Evolutionary conservation across 2,797 vertebrate species (phyloP).

Genomic region (Pangasius krempfi): DNA sequence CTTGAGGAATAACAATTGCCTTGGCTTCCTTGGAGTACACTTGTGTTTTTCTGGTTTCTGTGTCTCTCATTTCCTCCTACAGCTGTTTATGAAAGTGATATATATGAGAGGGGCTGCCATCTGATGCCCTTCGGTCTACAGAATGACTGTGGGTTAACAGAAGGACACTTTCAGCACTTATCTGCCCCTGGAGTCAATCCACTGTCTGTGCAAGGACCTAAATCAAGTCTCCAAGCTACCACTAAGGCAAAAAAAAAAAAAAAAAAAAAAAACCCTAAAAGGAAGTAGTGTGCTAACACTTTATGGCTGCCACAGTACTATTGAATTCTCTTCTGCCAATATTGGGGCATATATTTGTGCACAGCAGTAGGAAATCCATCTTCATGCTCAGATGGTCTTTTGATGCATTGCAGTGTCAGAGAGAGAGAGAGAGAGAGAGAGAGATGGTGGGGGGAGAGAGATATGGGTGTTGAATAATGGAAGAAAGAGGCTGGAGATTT

Average conservation of each 20-base stretch:
- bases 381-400: constrained; percentile 49
- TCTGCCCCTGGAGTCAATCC: not conserved
- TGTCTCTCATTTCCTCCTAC: constrained; percentile 22
- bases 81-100: constrained; percentile 13
- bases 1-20: constrained; percentile 17
- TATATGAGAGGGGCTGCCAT: not conserved
- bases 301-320: constrained; percentile 17
- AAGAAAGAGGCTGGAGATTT: not conserved
- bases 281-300: constrained; percentile 24
- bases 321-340: constrained; percentile 43
- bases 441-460: not conserved
- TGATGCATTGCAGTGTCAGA: constrained; percentile 36
- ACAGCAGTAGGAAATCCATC: constrained; percentile 47
- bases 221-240: not conserved
- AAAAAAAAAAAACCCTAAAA: constrained; percentile 12
- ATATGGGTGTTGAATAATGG: constrained; percentile 3
- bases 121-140: not conserved
- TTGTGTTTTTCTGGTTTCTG: constrained; percentile 23
- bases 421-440: constrained; percentile 9
- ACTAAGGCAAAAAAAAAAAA: not conserved
- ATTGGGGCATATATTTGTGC: constrained; percentile 42
- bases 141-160: constrained; percentile 24
- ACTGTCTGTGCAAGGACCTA: not conserved
- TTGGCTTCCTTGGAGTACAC: constrained; percentile 28
- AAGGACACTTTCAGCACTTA: constrained; percentile 41